Conservation (phyloP, 2,113 vertebrate genomes). For the Thinocorus orbignyianus region DNA sequence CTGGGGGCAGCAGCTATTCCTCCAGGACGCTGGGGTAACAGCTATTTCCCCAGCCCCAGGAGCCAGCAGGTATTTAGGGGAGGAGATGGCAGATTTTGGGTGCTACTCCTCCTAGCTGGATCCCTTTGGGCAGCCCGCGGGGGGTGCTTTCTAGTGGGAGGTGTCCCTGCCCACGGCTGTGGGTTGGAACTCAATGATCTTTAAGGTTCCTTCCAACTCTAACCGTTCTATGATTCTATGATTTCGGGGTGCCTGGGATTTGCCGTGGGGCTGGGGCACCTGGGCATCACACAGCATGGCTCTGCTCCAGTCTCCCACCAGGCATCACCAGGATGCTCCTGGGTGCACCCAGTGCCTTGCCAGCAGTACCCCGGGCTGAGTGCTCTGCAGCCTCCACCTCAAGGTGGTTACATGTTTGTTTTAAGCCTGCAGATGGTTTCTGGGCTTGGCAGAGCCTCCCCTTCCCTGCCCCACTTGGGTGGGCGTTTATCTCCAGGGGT, state of each 20-base stretch:
- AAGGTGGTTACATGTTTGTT: not conserved
- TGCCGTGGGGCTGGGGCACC: not conserved
- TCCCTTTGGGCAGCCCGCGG: not conserved
- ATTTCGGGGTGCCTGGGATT: not conserved
- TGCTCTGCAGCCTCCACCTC: not conserved
- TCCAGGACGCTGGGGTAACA: accelerated
- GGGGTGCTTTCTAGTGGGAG: not conserved
- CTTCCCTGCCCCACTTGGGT: not conserved
- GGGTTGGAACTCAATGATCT: too few species aligned
- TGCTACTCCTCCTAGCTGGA: not conserved
- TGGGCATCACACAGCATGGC: accelerated
- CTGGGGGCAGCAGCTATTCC: not conserved
- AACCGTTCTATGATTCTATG: too few species aligned
- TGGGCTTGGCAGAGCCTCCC: not conserved
- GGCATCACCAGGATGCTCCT: not conserved
- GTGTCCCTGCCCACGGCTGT: too few species aligned
- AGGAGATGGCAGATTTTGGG: not conserved
- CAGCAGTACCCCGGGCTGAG: not conserved
- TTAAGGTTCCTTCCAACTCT: too few species aligned
- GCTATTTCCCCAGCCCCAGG: too few species aligned
- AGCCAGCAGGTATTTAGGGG: not conserved
- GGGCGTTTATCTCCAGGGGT: not conserved
- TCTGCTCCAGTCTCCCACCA: not conserved
- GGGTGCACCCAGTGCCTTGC: not conserved
- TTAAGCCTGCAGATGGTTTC: not conserved